A percentile compares a stretch with the other conserved stretches of the same genome.
Conservation (phyloP, 2,113 vertebrate genomes). For the Boleophthalmus pectinirostris region DNA sequence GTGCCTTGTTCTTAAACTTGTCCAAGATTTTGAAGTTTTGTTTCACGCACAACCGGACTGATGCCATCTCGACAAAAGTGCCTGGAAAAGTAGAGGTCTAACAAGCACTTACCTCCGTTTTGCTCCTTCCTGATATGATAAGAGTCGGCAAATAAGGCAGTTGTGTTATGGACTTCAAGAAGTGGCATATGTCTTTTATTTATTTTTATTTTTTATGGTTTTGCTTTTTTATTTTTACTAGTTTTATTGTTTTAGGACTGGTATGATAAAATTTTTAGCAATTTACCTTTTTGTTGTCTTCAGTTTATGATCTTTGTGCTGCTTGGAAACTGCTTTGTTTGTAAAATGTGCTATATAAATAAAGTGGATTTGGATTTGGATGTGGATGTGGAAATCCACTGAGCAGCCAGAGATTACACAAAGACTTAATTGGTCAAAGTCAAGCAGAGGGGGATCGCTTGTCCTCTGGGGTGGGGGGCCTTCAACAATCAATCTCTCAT, state of each 20-base stretch:
- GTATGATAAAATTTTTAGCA: no score
- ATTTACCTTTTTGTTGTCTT: no score
- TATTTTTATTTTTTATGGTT: no score
- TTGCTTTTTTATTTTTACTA: no score
- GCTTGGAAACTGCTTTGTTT: no score
- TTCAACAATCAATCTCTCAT: constrained; percentile 41
- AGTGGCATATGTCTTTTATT: neutral
- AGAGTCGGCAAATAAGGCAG: constrained; percentile 47
- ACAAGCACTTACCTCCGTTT: constrained; percentile 34
- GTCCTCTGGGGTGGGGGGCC: constrained; percentile 20
- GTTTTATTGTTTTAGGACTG: no score
- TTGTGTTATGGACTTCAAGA: constrained; percentile 37
- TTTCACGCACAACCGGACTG: constrained; percentile 57
- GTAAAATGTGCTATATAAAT: no score
- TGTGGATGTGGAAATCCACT: constrained; percentile 31
- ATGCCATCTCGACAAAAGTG: constrained; percentile 52
- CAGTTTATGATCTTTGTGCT: no score
- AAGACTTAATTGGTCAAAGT: constrained; percentile 34
- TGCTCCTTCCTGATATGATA: constrained; percentile 45
- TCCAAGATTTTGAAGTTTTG: constrained; percentile 64
- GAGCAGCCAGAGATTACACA: constrained; percentile 41
- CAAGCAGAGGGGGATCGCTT: constrained; percentile 31
- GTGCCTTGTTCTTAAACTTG: constrained; percentile 76
- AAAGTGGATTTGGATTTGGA: no score
- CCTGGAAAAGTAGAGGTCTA: constrained; percentile 42